These are phyloP conservation scores for Takifugu ocellatus DNA, from an alignment of 2,797 vertebrate species.

Conservation along the genomic window DNA sequence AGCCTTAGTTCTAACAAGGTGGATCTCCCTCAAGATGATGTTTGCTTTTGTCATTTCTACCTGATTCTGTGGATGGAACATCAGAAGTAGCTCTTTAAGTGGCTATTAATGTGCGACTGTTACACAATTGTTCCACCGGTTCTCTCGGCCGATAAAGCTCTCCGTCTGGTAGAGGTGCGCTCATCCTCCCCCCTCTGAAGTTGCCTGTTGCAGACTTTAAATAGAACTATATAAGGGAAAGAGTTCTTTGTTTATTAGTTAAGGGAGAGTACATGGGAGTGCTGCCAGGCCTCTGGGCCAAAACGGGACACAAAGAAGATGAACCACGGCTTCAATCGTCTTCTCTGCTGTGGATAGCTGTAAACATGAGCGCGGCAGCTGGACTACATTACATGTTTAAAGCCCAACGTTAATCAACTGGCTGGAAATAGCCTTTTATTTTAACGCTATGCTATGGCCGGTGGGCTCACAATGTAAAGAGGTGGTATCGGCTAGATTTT, in stretches of 20 bases:
- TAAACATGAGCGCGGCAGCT: conserved; percentile 59
- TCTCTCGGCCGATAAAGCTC: conserved; percentile 50
- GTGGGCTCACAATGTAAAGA: conserved; percentile 28
- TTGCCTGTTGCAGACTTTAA: conserved; percentile 46
- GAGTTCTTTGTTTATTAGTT: conserved; percentile 75
- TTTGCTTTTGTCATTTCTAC: conserved; percentile 8
- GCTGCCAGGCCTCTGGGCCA: conserved; percentile 60
- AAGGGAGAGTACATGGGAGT: conserved; percentile 59
- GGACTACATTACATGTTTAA: conserved; percentile 60
- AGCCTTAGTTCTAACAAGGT: too few species aligned
- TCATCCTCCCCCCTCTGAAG: conserved; percentile 34
- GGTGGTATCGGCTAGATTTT: too few species aligned
- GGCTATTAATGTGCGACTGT: conserved; percentile 56
- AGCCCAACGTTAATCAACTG: conserved; percentile 58
- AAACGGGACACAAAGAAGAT: conserved; percentile 55
- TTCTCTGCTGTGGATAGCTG: conserved; percentile 44
- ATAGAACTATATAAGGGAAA: conserved; percentile 76
- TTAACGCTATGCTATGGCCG: conserved; percentile 34
- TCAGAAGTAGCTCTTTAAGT: conserved; percentile 63
- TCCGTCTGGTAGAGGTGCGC: conserved; percentile 38
- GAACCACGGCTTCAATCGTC: conserved; percentile 51
- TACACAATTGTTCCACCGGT: conserved; percentile 48
- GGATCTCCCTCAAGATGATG: too few species aligned
- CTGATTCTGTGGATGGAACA: conserved; percentile 36
- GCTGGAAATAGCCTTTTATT: conserved; percentile 65